These are phyloP conservation scores for Arrhamphus sclerolepis DNA, from an alignment of 2,797 vertebrate genomes.

Conservation along the genomic window DNA sequence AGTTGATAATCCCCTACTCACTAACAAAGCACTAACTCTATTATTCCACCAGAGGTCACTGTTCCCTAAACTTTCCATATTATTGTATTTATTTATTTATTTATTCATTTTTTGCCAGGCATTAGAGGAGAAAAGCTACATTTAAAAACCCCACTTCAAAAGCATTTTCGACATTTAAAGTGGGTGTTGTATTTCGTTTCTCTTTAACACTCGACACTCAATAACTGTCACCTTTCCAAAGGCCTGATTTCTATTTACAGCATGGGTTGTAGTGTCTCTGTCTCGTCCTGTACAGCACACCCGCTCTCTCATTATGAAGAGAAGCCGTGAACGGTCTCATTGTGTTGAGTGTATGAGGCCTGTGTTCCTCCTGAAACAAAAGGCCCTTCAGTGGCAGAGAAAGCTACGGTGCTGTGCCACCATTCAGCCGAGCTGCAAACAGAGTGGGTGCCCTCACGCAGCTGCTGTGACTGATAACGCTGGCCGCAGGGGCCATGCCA, in stretches of 20 bases:
- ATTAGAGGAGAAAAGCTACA: background rate
- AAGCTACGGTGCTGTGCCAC: slow-evolving; percentile 55
- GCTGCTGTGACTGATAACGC: slow-evolving; percentile 52
- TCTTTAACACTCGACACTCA: background rate
- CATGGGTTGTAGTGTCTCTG: background rate
- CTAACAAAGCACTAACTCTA: background rate
- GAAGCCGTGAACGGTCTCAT: slow-evolving; percentile 67
- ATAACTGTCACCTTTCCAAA: slow-evolving; percentile 4
- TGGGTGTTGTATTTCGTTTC: background rate
- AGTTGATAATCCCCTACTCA: background rate
- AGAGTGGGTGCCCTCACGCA: slow-evolving; percentile 42
- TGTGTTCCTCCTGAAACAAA: slow-evolving; percentile 70
- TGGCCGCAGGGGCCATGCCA: slow-evolving; percentile 17
- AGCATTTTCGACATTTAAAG: background rate
- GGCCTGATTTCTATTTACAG: slow-evolving; percentile 20
- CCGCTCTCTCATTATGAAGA: slow-evolving; percentile 29
- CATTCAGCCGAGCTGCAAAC: slow-evolving; percentile 54
- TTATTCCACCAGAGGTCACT: slow-evolving; percentile 60
- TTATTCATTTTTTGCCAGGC: background rate
- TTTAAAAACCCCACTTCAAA: background rate
- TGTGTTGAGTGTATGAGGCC: slow-evolving; percentile 67
- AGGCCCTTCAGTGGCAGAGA: slow-evolving; percentile 63
- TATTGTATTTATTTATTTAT: background rate
- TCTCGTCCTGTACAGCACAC: background rate
- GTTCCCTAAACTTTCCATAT: slow-evolving; percentile 27